Base-by-base conservation (phyloP, 2,797 vertebrate species). In the Podargus strigoides region DNA sequence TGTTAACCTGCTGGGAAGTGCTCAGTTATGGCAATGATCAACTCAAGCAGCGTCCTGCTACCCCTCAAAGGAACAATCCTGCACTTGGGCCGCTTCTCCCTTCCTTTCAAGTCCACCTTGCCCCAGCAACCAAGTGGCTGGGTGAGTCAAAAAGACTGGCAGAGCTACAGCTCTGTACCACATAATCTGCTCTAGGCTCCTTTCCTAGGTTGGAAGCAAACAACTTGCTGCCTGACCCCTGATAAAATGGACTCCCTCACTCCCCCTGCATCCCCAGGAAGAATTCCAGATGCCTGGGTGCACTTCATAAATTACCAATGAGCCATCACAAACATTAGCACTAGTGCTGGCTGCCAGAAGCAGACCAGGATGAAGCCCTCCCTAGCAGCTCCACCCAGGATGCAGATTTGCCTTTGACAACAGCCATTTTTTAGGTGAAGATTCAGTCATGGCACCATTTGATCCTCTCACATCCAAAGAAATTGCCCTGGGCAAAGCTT, bases 261-360 rank as follows among this genome's bases (percentile, higher is more conserved):
- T 56, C 55, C 27, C 26, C 21, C 75, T 1, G 3, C 68, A 44
- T 50, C 46, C 75, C 39, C 66, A 77, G 46, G 12, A 94, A 90
- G 81, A 83, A 53, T 92, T 92, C 78, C 49, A 90, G 87, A 78
- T 87, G 75, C 78, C 84, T 92, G 81, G 58, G 36, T 80, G 34
- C 16, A 58, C 39, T 92, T 80, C 62, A 75, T 64, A 85, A 85
- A 68, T 90, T 28, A 73, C 59, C 95, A 91, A 93, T 72, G 81
- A 91, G 78, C 86, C 56, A 62, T 53, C 0, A 0, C 53, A 82
- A 69, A 64, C 92, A 82, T 93, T 72, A 90, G 50, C 11, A 12
- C 44, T 60, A 32, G 14, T 22, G 87, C 41, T 0, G 3, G 47
- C 58, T 94, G 89, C 88, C 92, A 94, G 81, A 37, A 77, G 64